phyloP scores from a whole-genome alignment of 2,888 invertebrate species.

The Meliscaeva auricollis region DNA sequence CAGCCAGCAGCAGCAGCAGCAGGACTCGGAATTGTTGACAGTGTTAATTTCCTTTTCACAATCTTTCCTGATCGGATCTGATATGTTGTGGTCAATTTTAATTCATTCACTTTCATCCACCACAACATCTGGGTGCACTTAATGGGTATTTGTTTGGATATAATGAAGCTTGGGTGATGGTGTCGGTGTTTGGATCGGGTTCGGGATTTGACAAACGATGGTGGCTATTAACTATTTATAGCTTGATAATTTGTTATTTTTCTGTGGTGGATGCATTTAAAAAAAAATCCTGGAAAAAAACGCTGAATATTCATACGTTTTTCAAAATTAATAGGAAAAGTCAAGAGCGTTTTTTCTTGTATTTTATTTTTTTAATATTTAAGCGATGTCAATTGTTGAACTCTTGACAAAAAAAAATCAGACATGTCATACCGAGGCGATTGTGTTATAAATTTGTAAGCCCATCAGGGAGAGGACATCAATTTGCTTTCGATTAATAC shows the following conservation, averaged over 20 bases:
- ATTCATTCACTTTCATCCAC: slow-evolving; percentile 62
- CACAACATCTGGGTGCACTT: slow-evolving; percentile 38
- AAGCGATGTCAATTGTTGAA: background rate
- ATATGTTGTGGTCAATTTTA: slow-evolving; percentile 67
- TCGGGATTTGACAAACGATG: slow-evolving; percentile 18
- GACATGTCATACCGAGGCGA: background rate
- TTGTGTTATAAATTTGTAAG: background rate
- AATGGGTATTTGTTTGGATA: background rate
- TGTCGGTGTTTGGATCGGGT: background rate
- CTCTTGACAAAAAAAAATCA: slow-evolving; percentile 3
- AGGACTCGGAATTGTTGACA: slow-evolving; percentile 31
- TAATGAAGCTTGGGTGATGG: background rate
- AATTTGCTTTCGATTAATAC: background rate
- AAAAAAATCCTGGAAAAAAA: background rate
- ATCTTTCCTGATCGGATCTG: slow-evolving; percentile 62
- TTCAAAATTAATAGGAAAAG: slow-evolving; percentile 49
- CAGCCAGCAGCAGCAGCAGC: no score
- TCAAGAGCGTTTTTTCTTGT: background rate
- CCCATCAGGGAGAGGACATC: background rate
- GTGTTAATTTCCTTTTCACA: slow-evolving; percentile 71
- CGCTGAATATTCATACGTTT: slow-evolving; percentile 52
- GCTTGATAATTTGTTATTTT: slow-evolving; percentile 49
- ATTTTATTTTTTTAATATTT: background rate
- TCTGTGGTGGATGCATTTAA: slow-evolving; percentile 38
- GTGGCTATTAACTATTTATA: slow-evolving; percentile 49